phyloP scores from a whole-genome alignment of 2,797 vertebrate species.

The Limnodromus scolopaceus region DNA sequence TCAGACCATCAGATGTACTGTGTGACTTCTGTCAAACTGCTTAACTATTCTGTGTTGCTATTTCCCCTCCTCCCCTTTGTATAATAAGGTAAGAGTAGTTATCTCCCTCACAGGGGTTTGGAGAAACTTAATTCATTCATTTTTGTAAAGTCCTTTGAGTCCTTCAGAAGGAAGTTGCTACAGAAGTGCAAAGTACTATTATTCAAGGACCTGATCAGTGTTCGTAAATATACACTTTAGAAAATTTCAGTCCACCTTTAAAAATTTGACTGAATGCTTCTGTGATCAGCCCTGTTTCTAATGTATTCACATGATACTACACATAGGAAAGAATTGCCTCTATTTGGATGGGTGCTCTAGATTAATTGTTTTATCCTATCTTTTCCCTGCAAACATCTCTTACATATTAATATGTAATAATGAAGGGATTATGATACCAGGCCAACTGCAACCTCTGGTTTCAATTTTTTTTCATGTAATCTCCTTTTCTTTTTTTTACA shows the following conservation, averaged over 20 bases:
- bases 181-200: neutral
- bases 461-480: neutral
- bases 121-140: neutral
- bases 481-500: neutral
- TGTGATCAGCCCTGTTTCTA: neutral
- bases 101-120: neutral
- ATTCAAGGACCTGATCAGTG: neutral
- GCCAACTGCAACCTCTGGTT: neutral
- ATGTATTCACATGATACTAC: neutral
- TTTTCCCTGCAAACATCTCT: conserved; percentile 13
- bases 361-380: conserved; percentile 42
- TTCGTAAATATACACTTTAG: neutral
- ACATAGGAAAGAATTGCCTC: conserved; percentile 1
- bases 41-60: neutral
- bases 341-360: conserved; percentile 36
- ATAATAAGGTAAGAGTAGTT: neutral
- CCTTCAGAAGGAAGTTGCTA: neutral
- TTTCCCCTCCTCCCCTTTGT: neutral
- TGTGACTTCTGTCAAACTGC: neutral
- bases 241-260: neutral
- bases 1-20: neutral
- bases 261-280: neutral
- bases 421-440: neutral
- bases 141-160: conserved; percentile 11
- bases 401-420: conserved; percentile 40